Evolutionary conservation across 2,797 vertebrate genomes (phyloP).

Genomic region (Bryconaethiops microstoma): DNA sequence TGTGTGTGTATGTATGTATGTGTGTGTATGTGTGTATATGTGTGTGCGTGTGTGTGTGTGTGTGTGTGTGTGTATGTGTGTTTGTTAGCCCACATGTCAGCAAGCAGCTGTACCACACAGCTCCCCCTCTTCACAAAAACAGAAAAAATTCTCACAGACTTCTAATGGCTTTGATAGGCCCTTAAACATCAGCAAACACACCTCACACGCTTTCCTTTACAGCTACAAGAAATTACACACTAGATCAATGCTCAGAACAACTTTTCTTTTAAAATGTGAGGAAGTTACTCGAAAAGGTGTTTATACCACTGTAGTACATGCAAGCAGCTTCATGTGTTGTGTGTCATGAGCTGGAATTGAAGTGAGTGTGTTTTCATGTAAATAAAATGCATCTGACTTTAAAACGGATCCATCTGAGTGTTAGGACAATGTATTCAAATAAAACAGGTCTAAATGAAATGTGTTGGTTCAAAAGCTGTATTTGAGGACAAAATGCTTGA

Average conservation of each 20-base stretch:
- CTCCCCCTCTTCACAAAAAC: slow-evolving; percentile 10
- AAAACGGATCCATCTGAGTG: too few relatives aligned
- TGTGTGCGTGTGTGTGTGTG: neutral
- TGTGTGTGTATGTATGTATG: slow-evolving; percentile 19
- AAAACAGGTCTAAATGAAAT: too few relatives aligned
- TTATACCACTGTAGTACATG: neutral
- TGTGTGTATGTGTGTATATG: neutral
- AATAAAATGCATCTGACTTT: neutral
- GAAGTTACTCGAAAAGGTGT: too few relatives aligned
- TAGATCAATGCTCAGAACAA: neutral
- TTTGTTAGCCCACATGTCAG: slow-evolving; percentile 51
- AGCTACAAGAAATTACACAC: neutral
- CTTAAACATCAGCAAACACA: neutral
- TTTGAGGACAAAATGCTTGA: too few relatives aligned
- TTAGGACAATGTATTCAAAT: too few relatives aligned
- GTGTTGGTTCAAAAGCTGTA: too few relatives aligned
- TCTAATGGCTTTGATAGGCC: neutral
- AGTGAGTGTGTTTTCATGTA: neutral
- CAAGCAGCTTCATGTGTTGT: neutral
- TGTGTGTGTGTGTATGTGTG: slow-evolving; percentile 3
- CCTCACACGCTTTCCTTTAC: neutral
- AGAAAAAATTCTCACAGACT: slow-evolving; percentile 26
- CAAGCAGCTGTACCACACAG: slow-evolving; percentile 37
- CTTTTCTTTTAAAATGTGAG: too few relatives aligned
- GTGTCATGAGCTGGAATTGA: too few relatives aligned